A percentile compares a stretch with the other conserved stretches of the same genome.
These are phyloP conservation scores for Zeugodacus cucurbitae DNA, from an alignment of 1,140 invertebrate genomes.

Conservation along the genomic window DNA sequence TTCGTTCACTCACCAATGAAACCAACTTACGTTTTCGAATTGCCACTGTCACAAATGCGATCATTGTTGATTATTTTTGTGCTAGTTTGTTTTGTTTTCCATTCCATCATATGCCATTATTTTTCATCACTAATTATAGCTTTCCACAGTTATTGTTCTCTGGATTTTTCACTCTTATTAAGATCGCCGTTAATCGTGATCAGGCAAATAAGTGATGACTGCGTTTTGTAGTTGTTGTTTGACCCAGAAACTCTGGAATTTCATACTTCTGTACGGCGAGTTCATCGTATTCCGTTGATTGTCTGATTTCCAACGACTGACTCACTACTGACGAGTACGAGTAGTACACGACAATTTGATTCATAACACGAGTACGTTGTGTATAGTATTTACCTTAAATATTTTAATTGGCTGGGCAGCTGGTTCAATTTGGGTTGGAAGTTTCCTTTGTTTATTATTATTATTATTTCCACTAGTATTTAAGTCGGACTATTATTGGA, in stretches of 20 bases:
- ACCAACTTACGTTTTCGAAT: not conserved
- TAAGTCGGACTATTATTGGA: too few relatives aligned
- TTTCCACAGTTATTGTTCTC: not conserved
- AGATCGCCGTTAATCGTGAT: not conserved
- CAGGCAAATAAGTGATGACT: not conserved
- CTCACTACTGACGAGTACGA: not conserved
- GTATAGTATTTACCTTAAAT: not conserved
- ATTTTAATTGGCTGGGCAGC: too few relatives aligned
- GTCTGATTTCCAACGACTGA: slow-evolving; percentile 22
- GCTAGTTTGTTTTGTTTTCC: slow-evolving; percentile 22
- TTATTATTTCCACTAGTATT: too few relatives aligned
- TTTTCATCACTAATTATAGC: not conserved
- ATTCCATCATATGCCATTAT: not conserved
- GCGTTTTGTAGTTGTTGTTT: not conserved
- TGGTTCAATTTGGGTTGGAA: too few relatives aligned
- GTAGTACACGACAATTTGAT: not conserved
- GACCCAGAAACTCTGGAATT: slow-evolving; percentile 30
- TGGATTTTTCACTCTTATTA: slow-evolving; percentile 1
- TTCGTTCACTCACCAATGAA: not conserved
- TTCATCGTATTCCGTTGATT: not conserved
- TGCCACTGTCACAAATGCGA: not conserved
- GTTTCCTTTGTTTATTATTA: too few relatives aligned
- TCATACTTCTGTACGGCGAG: not conserved
- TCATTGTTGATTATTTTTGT: slow-evolving; percentile 1
- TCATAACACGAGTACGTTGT: not conserved